A percentile compares a stretch with the other conserved stretches of the same genome.
Conservation (phyloP, 1,140 invertebrate genomes). For the Drosophila arawakana region DNA sequence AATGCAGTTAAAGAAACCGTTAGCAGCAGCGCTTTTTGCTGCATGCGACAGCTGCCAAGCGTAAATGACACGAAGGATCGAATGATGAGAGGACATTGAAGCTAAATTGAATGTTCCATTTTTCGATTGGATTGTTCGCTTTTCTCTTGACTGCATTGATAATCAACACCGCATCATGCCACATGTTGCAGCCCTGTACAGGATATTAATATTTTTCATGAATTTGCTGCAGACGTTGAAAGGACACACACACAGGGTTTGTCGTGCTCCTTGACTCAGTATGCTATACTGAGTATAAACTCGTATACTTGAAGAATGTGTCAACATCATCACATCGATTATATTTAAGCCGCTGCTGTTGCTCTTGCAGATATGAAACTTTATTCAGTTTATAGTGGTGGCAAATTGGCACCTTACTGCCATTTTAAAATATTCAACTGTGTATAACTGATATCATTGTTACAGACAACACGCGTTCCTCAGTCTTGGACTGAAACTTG, state of each 20-base stretch:
- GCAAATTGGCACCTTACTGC: not conserved
- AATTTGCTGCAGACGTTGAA: conserved; percentile 35
- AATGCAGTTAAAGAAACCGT: conserved; percentile 55
- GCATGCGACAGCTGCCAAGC: conserved; percentile 68
- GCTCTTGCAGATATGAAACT: conserved; percentile 10
- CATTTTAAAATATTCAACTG: not conserved
- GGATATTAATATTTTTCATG: conserved; percentile 70
- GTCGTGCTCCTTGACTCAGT: too few relatives aligned
- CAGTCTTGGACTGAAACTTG: conserved; percentile 52
- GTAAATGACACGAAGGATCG: conserved; percentile 25
- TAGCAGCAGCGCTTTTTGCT: conserved; percentile 45
- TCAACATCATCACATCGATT: conserved; percentile 53
- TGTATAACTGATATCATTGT: conserved; percentile 15
- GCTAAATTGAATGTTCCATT: conserved; percentile 71
- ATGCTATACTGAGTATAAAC: conserved; percentile 41
- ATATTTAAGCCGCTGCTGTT: conserved; percentile 26
- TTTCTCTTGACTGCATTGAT: conserved; percentile 35
- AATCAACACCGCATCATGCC: conserved; percentile 60
- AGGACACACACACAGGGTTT: not conserved
- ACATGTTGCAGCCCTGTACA: conserved; percentile 73
- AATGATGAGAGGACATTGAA: conserved; percentile 48
- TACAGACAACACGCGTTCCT: conserved; percentile 16
- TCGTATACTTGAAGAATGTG: conserved; percentile 46
- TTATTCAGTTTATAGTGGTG: conserved; percentile 28
- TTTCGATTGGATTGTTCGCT: conserved; percentile 31